Conservation (phyloP, 1,140 invertebrate species). For the Adoxophyes honmai region DNA sequence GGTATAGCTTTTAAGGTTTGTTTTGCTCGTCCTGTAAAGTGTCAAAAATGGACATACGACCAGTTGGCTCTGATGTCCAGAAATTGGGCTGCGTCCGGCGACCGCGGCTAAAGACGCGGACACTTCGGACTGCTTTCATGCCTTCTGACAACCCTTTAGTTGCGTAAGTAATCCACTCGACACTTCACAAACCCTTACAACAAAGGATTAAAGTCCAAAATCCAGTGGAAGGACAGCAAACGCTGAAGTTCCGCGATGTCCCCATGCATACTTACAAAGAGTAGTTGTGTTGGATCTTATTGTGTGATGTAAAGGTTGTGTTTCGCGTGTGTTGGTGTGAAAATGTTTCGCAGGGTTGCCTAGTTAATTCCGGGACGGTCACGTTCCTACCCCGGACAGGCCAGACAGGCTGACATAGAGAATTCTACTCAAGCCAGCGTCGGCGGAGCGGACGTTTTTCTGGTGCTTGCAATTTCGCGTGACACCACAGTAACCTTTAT, state of each 20-base stretch:
- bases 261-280: background rate
- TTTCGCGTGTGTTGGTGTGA: background rate
- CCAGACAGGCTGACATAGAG: slow-evolving; percentile 9
- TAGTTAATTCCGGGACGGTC: slow-evolving; percentile 10
- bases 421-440: slow-evolving; percentile 9
- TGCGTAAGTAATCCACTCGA: slow-evolving; percentile 4
- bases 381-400: slow-evolving; percentile 1
- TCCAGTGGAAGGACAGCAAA: background rate
- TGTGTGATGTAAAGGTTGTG: background rate
- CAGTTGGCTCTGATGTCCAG: too few relatives aligned
- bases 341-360: background rate
- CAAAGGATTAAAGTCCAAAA: background rate
- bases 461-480: background rate
- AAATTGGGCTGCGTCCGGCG: slow-evolving; percentile 7
- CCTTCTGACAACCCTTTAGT: slow-evolving; percentile 15
- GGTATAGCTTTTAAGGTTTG: too few relatives aligned
- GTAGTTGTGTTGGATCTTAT: background rate
- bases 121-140: slow-evolving; percentile 12
- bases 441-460: slow-evolving; percentile 5
- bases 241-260: background rate
- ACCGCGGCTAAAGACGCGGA: slow-evolving; percentile 12
- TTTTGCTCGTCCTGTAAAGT: too few relatives aligned
- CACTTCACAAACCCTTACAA: background rate
- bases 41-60: too few relatives aligned
- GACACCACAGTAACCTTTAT: background rate